Conservation (phyloP, 1,140 invertebrate species). For the Trichogramma pretiosum region DNA sequence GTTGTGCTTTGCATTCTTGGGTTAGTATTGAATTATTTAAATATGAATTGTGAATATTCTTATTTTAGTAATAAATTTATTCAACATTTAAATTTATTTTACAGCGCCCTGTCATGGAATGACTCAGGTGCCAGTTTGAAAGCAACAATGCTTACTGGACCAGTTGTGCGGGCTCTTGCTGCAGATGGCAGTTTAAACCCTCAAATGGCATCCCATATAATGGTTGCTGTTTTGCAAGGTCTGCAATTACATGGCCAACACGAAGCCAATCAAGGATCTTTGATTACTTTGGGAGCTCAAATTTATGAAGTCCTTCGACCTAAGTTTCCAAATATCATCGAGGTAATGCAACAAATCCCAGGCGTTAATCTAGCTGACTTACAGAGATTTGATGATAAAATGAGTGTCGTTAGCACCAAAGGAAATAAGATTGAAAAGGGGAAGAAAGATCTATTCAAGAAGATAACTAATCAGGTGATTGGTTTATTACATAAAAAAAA, state of each 20-base stretch:
- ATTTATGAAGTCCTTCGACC: slow-evolving; percentile 74
- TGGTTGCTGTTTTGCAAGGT: slow-evolving; percentile 65
- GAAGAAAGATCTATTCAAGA: slow-evolving; percentile 84
- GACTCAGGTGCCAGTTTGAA: slow-evolving; percentile 72
- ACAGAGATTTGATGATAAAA: slow-evolving; percentile 75
- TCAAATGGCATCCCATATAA: slow-evolving; percentile 58
- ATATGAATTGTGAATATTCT: too few relatives aligned
- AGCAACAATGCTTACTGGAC: slow-evolving; percentile 60
- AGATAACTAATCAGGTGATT: slow-evolving; percentile 68
- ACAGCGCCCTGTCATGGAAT: slow-evolving; percentile 72
- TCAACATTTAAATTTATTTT: slow-evolving; percentile 17
- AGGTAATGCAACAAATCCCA: slow-evolving; percentile 66
- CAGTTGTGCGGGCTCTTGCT: slow-evolving; percentile 53
- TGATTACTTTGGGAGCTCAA: slow-evolving; percentile 63
- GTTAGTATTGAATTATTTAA: slow-evolving; percentile 25
- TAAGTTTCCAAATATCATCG: slow-evolving; percentile 58
- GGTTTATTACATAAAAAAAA: slow-evolving; percentile 1
- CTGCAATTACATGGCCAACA: slow-evolving; percentile 75
- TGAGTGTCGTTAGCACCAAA: slow-evolving; percentile 57
- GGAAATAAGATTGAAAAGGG: slow-evolving; percentile 76
- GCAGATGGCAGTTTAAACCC: slow-evolving; percentile 53
- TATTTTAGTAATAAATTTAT: neutral
- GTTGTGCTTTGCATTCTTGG: slow-evolving; percentile 55
- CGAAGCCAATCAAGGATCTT: slow-evolving; percentile 66
- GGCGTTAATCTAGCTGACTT: slow-evolving; percentile 67